Conservation (phyloP, 2,888 invertebrate genomes). For the Cheilosia urbana region DNA sequence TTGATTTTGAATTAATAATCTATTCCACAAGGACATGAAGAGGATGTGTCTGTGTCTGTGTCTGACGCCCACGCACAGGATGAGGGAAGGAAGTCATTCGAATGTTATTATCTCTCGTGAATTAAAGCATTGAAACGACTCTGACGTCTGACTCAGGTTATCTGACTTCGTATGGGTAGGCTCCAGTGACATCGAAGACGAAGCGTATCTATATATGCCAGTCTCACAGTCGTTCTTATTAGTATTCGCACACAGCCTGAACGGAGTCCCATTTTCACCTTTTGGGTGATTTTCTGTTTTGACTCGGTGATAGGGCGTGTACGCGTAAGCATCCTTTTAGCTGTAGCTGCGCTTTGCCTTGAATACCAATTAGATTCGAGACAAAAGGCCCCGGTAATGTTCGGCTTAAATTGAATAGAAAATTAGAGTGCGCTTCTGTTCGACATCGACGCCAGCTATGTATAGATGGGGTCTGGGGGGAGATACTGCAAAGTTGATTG, state of each 20-base stretch:
- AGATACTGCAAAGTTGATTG: conserved; percentile 1
- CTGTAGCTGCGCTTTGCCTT: conserved; percentile 21
- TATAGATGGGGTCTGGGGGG: not conserved
- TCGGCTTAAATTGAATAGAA: conserved; percentile 51
- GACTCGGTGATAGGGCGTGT: conserved; percentile 29
- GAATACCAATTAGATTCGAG: conserved; percentile 63
- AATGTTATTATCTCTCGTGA: conserved; percentile 15
- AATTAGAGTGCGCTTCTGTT: conserved; percentile 31
- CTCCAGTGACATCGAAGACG: conserved; percentile 21
- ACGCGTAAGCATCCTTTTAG: conserved; percentile 39
- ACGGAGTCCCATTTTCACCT: conserved; percentile 37
- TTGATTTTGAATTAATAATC: conserved; percentile 63
- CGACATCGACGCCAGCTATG: not conserved
- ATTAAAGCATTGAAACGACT: not conserved
- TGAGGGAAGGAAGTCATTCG: conserved; percentile 6
- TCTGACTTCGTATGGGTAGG: conserved; percentile 10
- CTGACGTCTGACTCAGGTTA: not conserved
- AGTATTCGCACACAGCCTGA: conserved; percentile 2
- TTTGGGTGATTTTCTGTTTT: conserved; percentile 37
- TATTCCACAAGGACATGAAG: conserved; percentile 41
- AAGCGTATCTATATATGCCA: conserved; percentile 25
- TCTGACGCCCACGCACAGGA: not conserved
- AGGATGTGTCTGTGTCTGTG: conserved; percentile 4
- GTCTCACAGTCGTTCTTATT: not conserved
- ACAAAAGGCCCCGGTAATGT: conserved; percentile 45